Percentiles rank a stretch among this genome's conserved stretches.
These are phyloP conservation scores for Criorhina ranunculi DNA, from an alignment of 2,888 invertebrate species.

Conservation along the genomic window DNA sequence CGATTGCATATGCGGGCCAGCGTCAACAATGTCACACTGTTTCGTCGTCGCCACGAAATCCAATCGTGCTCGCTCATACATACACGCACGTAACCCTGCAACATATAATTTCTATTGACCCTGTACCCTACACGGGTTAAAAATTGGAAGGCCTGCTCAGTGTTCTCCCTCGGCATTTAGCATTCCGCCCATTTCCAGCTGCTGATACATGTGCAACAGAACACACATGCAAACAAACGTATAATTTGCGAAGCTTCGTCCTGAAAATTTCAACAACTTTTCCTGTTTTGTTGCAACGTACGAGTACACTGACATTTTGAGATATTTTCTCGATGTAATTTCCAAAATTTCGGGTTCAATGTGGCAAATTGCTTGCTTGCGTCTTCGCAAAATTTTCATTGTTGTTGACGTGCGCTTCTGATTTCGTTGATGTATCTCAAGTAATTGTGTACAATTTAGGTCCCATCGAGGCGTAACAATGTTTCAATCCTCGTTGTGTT, in stretches of 20 bases:
- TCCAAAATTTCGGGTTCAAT: conserved; percentile 64
- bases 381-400: conserved; percentile 51
- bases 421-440: conserved; percentile 21
- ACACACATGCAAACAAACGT: conserved; percentile 14
- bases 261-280: conserved; percentile 51
- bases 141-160: conserved; percentile 26
- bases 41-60: conserved; percentile 47
- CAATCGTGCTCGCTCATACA: conserved; percentile 36
- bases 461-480: conserved; percentile 35
- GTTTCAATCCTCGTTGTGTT: conserved; percentile 49
- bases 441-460: conserved; percentile 60
- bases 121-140: background rate
- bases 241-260: conserved; percentile 49
- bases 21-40: conserved; percentile 71
- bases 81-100: conserved; percentile 7
- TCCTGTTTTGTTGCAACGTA: conserved; percentile 18
- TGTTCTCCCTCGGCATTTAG: conserved; percentile 27
- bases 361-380: conserved; percentile 65
- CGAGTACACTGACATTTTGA: conserved; percentile 41
- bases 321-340: conserved; percentile 48
- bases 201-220: conserved; percentile 11
- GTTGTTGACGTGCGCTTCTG: conserved; percentile 51
- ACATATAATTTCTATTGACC: conserved; percentile 64
- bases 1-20: conserved; percentile 71
- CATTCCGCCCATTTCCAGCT: conserved; percentile 42